Conservation (phyloP, 2,888 invertebrate genomes). For the Encarsia formosa region DNA sequence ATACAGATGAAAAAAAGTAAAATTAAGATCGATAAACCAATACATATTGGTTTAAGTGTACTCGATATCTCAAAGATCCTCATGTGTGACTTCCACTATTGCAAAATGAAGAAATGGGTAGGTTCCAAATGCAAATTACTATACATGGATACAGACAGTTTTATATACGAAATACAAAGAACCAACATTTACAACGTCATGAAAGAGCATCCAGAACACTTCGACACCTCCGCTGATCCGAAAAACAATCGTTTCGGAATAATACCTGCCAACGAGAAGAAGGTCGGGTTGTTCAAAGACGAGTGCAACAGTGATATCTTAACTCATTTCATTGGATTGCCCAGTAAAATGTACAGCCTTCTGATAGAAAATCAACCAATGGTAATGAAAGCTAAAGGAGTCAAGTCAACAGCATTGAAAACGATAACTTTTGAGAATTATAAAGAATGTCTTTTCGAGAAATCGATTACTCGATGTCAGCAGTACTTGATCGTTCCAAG, state of each 20-base stretch:
- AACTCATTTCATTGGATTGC: neutral
- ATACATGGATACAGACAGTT: neutral
- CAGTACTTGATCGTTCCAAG: neutral
- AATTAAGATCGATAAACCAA: conserved; percentile 36
- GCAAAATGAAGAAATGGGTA: conserved; percentile 26
- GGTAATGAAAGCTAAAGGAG: neutral
- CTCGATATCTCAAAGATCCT: conserved; percentile 37
- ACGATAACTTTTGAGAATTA: no score
- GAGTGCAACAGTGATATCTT: conserved; percentile 30
- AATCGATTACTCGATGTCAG: no score
- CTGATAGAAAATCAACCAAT: neutral
- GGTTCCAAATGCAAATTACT: neutral
- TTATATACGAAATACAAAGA: neutral
- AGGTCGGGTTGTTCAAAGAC: conserved; percentile 40
- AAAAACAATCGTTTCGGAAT: conserved; percentile 22
- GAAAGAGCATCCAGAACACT: neutral
- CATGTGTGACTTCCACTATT: conserved; percentile 41
- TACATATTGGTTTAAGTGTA: conserved; percentile 36
- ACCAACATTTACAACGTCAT: neutral
- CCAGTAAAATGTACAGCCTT: neutral
- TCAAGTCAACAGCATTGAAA: neutral
- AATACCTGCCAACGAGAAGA: conserved; percentile 29
- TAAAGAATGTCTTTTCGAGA: no score
- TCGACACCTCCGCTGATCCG: conserved; percentile 28
- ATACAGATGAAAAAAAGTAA: conserved; percentile 30